These are phyloP conservation scores for Istiophorus platypterus DNA, from an alignment of 2,113 vertebrate species.

Conservation along the genomic window DNA sequence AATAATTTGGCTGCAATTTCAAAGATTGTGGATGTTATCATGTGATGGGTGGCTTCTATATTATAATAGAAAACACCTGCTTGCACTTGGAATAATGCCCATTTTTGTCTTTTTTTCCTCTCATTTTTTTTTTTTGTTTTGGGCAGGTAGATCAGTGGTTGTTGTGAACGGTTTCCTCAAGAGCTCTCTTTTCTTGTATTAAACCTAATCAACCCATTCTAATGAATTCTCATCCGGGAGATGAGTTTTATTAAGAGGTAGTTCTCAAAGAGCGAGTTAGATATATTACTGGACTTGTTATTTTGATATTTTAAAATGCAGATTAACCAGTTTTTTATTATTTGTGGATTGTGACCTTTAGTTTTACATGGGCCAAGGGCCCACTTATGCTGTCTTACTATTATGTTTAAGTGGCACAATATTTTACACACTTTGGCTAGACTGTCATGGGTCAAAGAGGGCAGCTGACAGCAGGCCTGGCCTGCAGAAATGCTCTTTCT, in stretches of 20 bases:
- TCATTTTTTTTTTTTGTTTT: background rate
- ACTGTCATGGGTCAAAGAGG: background rate
- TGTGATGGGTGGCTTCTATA: background rate
- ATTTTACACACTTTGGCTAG: background rate
- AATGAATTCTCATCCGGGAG: background rate
- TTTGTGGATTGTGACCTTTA: background rate
- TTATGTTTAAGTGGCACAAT: background rate
- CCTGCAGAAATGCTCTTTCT: background rate
- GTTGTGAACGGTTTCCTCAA: constrained; percentile 3
- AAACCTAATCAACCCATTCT: background rate
- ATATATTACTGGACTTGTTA: background rate
- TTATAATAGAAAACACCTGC: constrained; percentile 12
- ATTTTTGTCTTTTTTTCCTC: constrained; percentile 4
- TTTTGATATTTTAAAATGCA: background rate
- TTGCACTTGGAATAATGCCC: background rate
- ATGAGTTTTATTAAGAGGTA: background rate
- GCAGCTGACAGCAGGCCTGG: background rate
- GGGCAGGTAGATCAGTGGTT: constrained; percentile 16
- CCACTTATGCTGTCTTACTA: background rate
- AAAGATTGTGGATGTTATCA: background rate
- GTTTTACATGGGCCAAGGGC: background rate
- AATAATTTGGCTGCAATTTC: constrained; percentile 4
- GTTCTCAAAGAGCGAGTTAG: background rate
- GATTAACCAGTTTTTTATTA: background rate
- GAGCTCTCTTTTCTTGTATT: background rate